A percentile compares a stretch with the other conserved stretches of the same genome.
Conservation (phyloP, 2,888 invertebrate species). For the Melinopterus prodromus region DNA sequence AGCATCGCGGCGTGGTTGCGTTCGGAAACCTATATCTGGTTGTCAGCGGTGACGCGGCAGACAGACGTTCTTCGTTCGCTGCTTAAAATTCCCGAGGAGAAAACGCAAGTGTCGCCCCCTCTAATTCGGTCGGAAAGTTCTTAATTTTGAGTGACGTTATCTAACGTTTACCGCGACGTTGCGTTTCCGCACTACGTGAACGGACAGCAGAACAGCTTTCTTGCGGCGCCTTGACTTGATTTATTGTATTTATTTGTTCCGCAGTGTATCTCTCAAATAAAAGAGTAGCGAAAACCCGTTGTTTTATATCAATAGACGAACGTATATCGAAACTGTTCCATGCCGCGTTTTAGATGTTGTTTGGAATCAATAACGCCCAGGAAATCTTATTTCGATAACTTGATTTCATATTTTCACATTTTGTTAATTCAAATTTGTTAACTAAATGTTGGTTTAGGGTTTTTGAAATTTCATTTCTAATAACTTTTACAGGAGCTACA, state of each 20-base stretch:
- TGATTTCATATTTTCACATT: no score
- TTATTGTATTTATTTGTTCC: neutral
- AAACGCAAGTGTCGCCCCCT: conserved; percentile 26
- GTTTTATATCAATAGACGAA: no score
- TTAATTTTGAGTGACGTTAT: conserved; percentile 39
- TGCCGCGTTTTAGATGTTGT: no score
- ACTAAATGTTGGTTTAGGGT: no score
- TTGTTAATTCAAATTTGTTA: no score
- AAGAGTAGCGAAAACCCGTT: no score
- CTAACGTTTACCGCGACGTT: conserved; percentile 29
- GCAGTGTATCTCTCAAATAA: no score
- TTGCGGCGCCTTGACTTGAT: neutral
- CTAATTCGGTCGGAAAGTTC: conserved; percentile 37
- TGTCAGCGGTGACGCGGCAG: neutral
- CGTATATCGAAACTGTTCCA: no score
- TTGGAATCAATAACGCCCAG: no score
- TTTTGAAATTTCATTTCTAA: no score
- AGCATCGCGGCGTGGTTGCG: neutral
- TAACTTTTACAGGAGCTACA: no score
- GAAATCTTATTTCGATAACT: no score
- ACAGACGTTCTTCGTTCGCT: neutral
- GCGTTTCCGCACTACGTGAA: conserved; percentile 17
- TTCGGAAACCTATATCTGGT: neutral
- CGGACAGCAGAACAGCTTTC: neutral
- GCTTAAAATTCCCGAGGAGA: conserved; percentile 32